Base-by-base conservation (phyloP, 1,140 invertebrate genomes). In the Pristionchus pacificus region DNA sequence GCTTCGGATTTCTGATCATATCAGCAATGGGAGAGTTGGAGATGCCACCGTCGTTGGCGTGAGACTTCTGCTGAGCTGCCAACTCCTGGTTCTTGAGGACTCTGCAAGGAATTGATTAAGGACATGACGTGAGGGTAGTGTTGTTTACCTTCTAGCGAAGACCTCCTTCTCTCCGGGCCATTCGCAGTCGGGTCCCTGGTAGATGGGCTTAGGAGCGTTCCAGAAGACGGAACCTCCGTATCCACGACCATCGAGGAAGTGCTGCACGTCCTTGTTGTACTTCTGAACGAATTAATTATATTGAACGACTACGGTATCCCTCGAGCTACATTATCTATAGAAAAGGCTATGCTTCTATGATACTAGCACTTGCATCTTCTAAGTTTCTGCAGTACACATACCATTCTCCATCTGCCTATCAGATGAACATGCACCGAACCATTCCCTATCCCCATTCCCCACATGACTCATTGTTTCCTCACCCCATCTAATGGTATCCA, bases 121-220 rank as follows among this genome's bases (percentile, higher is more conserved):
- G 60, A 76, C 30, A 2, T 10, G 25, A n/a, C 60, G 2, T 65
- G 29, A 63, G 14, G 27, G 33, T 28, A 38, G 1, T 14, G 2
- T 33, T 49, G 33, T 30, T 32, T 66, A 80, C 80, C 80, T 72
- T 70, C 81, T 71, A 28, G 81, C 81, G 63, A 83, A 83, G 25
- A 83, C 81, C 70, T 83, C 81, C 61, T 84, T 84, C 69, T 83
- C 81, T 19, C 77, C 76, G n/a, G 81, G 81, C 79, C 79, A 84
- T 31, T 83, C 80, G 65, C 81, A 83, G 60, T 83, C 81, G 57
- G 80, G 78, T 27, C 81, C 81, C 71, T 83, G 81, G 65, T 83
- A 83, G 65, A 83, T 83, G 38, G 81, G 80, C 49, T 73, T 65
- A 59, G 81, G 81, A 32, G 80, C 78, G 67, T 83, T 83, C 80